phyloP scores from a whole-genome alignment of 2,888 invertebrate genomes.

The Antheraea yamamai region DNA sequence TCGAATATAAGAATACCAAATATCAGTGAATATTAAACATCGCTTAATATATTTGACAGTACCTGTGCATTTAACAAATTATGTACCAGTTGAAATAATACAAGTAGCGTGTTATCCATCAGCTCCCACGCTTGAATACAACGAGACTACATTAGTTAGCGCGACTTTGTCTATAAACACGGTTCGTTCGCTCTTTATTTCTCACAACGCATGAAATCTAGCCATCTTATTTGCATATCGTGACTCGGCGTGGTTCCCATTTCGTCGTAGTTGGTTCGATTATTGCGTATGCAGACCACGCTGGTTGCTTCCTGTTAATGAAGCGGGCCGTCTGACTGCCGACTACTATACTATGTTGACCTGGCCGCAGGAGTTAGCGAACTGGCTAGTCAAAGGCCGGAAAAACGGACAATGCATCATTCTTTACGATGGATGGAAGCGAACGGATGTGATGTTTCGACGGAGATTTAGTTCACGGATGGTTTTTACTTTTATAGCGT shows the following conservation, averaged over 20 bases:
- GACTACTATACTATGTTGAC: slow-evolving; percentile 33
- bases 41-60: neutral
- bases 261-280: slow-evolving; percentile 35
- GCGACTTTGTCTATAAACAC: slow-evolving; percentile 33
- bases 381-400: slow-evolving; percentile 24
- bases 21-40: neutral
- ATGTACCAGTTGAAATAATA: neutral
- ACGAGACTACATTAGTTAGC: slow-evolving; percentile 32
- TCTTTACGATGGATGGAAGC: slow-evolving; percentile 23
- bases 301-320: slow-evolving; percentile 68
- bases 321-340: slow-evolving; percentile 50
- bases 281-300: slow-evolving; percentile 67
- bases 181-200: slow-evolving; percentile 31
- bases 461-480: slow-evolving; percentile 17
- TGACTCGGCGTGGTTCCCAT: slow-evolving; percentile 42
- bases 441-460: slow-evolving; percentile 17
- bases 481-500: neutral
- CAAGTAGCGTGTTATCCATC: neutral
- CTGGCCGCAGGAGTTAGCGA: slow-evolving; percentile 19
- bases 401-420: slow-evolving; percentile 23
- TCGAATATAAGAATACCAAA: neutral
- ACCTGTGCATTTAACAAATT: neutral
- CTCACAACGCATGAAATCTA: slow-evolving; percentile 37
- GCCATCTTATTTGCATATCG: slow-evolving; percentile 44
- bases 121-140: slow-evolving; percentile 10